Conservation (phyloP, 1,140 invertebrate genomes). For the Globodera rostochiensis region DNA sequence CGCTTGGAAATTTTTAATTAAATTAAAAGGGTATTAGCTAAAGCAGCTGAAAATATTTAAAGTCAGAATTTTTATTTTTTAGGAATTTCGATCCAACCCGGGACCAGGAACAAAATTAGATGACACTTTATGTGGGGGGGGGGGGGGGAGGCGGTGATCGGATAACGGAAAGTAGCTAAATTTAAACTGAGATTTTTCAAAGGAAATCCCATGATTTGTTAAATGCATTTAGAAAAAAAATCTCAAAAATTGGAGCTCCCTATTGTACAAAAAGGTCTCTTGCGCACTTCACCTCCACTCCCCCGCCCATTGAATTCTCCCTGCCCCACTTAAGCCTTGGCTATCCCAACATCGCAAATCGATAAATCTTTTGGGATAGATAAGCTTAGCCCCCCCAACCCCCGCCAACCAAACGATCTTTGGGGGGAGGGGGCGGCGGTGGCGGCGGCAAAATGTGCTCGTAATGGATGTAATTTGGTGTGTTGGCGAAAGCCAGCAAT, state of each 20-base stretch:
- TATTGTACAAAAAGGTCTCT: not conserved
- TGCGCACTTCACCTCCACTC: not conserved
- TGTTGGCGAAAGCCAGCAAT: not conserved
- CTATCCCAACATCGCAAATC: not conserved
- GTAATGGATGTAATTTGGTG: not conserved
- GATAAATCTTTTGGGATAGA: slow-evolving; percentile 6
- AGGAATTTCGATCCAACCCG: not conserved
- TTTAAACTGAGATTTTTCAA: no score
- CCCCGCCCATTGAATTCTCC: not conserved
- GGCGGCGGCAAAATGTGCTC: not conserved
- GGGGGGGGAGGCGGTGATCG: no score
- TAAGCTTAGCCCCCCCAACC: not conserved
- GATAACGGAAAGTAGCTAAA: no score
- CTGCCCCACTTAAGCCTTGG: not conserved
- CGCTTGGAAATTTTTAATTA: not conserved
- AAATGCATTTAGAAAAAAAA: not conserved
- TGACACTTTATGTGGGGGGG: no score
- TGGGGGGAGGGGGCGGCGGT: no score
- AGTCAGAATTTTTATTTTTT: not conserved
- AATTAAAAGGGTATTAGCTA: not conserved
- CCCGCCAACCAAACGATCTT: not conserved
- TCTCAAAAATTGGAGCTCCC: not conserved
- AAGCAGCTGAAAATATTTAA: not conserved
- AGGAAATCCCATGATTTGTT: no score
- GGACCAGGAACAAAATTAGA: no score